A percentile compares a stretch with the other conserved stretches of the same genome.
Evolutionary conservation across 2,888 invertebrate genomes (phyloP).

Genomic region (Campopleginae sp.): DNA sequence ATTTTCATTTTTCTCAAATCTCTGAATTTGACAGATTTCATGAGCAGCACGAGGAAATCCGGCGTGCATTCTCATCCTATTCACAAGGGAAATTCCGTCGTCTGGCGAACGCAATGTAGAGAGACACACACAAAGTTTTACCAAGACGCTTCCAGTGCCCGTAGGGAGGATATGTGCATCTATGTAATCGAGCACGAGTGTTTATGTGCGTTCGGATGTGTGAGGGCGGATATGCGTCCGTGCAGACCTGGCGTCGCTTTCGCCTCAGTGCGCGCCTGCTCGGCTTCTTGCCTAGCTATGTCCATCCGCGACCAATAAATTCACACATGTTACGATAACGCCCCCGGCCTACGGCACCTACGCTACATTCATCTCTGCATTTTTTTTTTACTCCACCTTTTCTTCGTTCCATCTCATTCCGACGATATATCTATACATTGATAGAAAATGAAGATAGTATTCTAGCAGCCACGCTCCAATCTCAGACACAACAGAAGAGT

Average conservation of each 20-base stretch:
- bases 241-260: constrained; percentile 35
- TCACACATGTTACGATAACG: constrained; percentile 67
- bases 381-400: constrained; percentile 26
- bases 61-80: constrained; percentile 68
- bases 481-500: constrained; percentile 16
- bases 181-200: constrained; percentile 32
- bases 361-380: constrained; percentile 53
- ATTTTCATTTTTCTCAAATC: constrained; percentile 61
- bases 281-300: constrained; percentile 54
- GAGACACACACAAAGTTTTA: constrained; percentile 76
- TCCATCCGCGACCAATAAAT: constrained; percentile 67
- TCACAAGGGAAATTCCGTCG: constrained; percentile 78
- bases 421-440: constrained; percentile 47
- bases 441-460: constrained; percentile 33
- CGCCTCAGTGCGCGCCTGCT: constrained; percentile 41
- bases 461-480: neutral
- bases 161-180: constrained; percentile 52
- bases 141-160: constrained; percentile 68
- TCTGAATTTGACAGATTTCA: constrained; percentile 64
- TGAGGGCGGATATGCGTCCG: neutral
- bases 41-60: constrained; percentile 56
- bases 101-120: constrained; percentile 69
- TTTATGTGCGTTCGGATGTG: neutral
- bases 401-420: constrained; percentile 46
- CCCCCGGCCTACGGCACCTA: constrained; percentile 59